Evolutionary conservation across 2,113 vertebrate species (phyloP), one percentile per base, ranked within the genome.

Genomic region (Limnothrissa miodon): DNA sequence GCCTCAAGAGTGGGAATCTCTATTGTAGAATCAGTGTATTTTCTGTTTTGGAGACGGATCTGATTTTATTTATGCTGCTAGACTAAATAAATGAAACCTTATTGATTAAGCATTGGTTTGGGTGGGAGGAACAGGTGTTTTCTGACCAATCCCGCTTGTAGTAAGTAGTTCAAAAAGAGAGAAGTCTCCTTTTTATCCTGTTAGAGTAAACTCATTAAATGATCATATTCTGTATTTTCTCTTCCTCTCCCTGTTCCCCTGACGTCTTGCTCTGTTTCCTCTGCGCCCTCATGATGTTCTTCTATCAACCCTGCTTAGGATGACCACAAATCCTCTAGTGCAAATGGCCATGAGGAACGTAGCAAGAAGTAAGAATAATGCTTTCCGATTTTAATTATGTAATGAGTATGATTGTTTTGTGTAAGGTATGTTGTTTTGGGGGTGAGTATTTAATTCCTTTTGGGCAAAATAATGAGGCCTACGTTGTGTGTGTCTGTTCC

Each of bases 291-390:
- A 98, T 94, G 97, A 98, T 99, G 96, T 99, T 99, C 96, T 99
- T 98, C 97, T 99, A 97, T 99, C 97, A 96, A 99, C 97, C 96
- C 96, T 97, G 97, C 97, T 98, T 98, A 99, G 98, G 98, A 98
- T 96, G 98, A 99, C 96, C 97, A 96, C 97, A 99, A 99, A 95
- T 94, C 98, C 95, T 97, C 96, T 96, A 98, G 97, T 97, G 96
- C 98, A 93, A 98, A 99, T 85, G 97, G 97, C 93, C 97, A 99
- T 10, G 97, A 99, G 89, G 97, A 98, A 86, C 97, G 97, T 90
- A 97, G 93, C 93, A 98, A 97, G 93, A 99, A 99, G 98, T 99
- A 92, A 96, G 98, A 95, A 44, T 23, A 9, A 10, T 15, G 44
- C 39, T 44, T 21, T 42, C 6, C 2, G 42, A 42, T 42, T 42